A percentile compares a stretch with the other conserved stretches of the same genome.
Evolutionary conservation across 2,113 vertebrate species (phyloP).

Genomic region (Oreochromis spilurus): DNA sequence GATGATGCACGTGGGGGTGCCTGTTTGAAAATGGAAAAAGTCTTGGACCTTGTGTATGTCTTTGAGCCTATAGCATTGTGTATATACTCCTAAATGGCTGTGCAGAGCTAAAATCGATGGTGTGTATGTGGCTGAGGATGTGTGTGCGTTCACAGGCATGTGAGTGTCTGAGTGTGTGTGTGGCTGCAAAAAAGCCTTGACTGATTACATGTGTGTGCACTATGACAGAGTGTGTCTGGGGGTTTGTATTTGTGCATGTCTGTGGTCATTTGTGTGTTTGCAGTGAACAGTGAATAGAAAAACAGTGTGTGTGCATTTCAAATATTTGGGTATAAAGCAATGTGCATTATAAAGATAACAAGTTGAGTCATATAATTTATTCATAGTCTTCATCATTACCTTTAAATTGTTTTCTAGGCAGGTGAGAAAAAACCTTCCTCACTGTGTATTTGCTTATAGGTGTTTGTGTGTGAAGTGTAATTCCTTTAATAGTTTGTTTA

Average conservation of each 20-base stretch:
- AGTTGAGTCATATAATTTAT: neutral
- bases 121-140: neutral
- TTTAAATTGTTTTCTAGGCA: neutral
- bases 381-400: neutral
- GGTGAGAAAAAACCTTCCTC: neutral
- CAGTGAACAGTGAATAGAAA: neutral
- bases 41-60: neutral
- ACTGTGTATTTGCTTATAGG: neutral
- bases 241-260: neutral
- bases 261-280: neutral
- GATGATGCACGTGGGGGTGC: neutral
- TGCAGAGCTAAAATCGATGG: neutral
- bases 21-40: neutral
- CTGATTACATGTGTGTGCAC: neutral
- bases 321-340: neutral
- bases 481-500: constrained; percentile 13
- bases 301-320: neutral
- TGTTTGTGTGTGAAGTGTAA: neutral
- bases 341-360: neutral
- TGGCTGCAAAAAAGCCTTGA: neutral
- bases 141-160: neutral
- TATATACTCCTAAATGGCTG: neutral
- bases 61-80: neutral
- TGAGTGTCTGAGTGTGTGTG: neutral
- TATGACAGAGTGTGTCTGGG: neutral